phyloP scores from a whole-genome alignment of 2,113 vertebrate species.

The Ciconia maguari region DNA sequence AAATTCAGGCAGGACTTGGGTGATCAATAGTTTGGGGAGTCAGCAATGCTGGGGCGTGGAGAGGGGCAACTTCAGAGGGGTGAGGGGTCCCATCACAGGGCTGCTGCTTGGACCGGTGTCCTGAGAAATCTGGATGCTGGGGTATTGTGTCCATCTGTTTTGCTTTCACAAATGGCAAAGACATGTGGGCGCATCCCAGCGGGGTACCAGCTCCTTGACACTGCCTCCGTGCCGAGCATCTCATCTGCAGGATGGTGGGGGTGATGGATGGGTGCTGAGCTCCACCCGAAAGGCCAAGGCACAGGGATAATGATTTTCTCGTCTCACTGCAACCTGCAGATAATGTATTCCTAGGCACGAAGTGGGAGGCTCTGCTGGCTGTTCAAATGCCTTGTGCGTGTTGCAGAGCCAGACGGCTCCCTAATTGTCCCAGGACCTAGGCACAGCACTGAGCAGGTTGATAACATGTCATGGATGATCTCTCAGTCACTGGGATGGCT shows the following conservation, averaged over 20 bases:
- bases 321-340: neutral
- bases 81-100: neutral
- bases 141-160: accelerated
- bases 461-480: accelerated
- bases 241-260: neutral
- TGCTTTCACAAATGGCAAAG: neutral
- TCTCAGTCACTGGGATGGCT: neutral
- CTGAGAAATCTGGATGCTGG: accelerated
- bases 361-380: neutral
- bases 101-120: accelerated
- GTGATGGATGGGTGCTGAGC: neutral
- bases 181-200: accelerated
- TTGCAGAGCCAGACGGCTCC: neutral
- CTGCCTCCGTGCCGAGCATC: neutral
- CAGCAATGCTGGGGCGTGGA: neutral
- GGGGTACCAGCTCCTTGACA: accelerated
- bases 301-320: neutral
- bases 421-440: neutral
- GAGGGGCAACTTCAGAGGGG: accelerated
- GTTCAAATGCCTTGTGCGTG: neutral
- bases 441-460: accelerated
- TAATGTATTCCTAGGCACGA: constrained; percentile 56
- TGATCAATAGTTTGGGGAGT: neutral
- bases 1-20: neutral
- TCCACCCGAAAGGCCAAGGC: neutral